These are phyloP conservation scores for Halictus rubicundus DNA, from an alignment of 1,140 invertebrate genomes.

Conservation along the genomic window DNA sequence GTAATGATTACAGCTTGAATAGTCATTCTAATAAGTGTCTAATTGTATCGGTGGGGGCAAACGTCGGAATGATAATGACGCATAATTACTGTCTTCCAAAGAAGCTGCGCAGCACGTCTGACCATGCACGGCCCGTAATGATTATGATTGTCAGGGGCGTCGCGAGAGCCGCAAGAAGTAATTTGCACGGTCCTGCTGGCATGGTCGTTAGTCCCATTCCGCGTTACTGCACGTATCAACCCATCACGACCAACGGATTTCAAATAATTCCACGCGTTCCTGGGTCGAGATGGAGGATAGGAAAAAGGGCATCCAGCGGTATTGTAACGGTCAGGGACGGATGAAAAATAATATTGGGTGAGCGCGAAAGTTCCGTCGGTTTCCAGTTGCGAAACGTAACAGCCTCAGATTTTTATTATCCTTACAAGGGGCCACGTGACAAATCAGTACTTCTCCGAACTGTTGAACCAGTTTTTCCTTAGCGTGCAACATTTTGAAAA, in stretches of 20 bases:
- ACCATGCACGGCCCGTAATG: constrained; percentile 44
- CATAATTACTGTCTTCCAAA: constrained; percentile 50
- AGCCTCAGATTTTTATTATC: neutral
- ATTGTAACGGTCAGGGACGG: constrained; percentile 17
- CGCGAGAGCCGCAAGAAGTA: constrained; percentile 50
- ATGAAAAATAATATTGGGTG: neutral
- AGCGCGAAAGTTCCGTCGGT: neutral
- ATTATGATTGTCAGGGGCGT: constrained; percentile 57
- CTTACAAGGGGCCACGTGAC: no score
- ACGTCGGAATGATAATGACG: constrained; percentile 55
- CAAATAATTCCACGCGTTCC: constrained; percentile 50
- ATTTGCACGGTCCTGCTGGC: constrained; percentile 46
- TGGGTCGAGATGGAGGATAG: constrained; percentile 2
- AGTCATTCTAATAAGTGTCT: constrained; percentile 55
- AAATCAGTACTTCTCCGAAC: no score
- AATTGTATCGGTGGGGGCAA: constrained; percentile 41
- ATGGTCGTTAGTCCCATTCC: constrained; percentile 43
- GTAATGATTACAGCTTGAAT: constrained; percentile 40
- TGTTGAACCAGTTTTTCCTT: no score
- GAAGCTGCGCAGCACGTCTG: constrained; percentile 20
- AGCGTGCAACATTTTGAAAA: no score
- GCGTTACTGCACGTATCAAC: constrained; percentile 29
- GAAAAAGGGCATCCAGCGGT: constrained; percentile 24
- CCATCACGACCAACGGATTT: constrained; percentile 36
- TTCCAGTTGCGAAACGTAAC: neutral